These are phyloP conservation scores for Cinclus cinclus DNA, from an alignment of 2,113 vertebrate species.

Conservation along the genomic window DNA sequence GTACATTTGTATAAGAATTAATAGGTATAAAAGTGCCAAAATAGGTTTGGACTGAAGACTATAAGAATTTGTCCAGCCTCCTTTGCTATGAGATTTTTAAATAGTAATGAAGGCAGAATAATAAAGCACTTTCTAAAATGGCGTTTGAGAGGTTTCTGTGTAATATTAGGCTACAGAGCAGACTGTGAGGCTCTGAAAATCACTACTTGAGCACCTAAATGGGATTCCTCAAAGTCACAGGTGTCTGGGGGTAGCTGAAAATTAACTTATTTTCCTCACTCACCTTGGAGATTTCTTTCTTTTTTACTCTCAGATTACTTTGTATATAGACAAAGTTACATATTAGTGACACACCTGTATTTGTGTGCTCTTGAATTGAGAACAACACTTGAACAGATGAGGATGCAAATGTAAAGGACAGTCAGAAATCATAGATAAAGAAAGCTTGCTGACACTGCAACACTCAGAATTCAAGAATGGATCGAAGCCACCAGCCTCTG, in stretches of 20 bases:
- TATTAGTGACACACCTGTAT: background rate
- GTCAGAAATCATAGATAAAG: background rate
- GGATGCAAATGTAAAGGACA: background rate
- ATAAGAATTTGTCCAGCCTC: background rate
- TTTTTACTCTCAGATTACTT: background rate
- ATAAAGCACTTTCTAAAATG: background rate
- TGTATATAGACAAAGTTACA: background rate
- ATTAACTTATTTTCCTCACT: background rate
- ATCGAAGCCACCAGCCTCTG: background rate
- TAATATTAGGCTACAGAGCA: background rate
- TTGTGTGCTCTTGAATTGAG: background rate
- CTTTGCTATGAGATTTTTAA: background rate
- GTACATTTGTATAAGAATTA: background rate
- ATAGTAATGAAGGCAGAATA: background rate
- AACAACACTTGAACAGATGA: background rate
- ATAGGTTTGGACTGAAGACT: background rate
- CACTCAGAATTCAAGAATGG: background rate
- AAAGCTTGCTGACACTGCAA: background rate
- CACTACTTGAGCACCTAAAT: background rate
- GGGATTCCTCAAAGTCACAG: background rate
- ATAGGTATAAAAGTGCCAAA: background rate
- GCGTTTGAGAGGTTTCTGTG: background rate
- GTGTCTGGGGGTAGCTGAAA: background rate
- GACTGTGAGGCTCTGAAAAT: background rate
- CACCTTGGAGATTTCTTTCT: background rate